Percentiles rank a stretch among this genome's conserved stretches.
phyloP scores from a whole-genome alignment of 2,113 vertebrate genomes.

The Malurus elegans region DNA sequence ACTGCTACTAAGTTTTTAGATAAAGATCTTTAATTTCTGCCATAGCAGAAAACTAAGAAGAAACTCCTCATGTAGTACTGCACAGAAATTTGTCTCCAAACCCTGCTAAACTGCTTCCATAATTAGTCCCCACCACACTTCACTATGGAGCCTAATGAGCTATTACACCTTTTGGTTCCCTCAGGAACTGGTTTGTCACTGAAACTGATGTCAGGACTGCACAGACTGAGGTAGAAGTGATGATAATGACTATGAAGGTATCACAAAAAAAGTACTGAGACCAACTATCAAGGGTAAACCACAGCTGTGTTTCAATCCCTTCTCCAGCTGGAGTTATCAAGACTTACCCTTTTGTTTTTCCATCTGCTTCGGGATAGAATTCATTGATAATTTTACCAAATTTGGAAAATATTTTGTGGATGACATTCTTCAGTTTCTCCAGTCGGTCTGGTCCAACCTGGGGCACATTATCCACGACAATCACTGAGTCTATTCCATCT shows the following conservation, averaged over 20 bases:
- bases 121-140: neutral
- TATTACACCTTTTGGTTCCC: neutral
- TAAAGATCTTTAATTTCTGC: neutral
- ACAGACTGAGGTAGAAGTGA: neutral
- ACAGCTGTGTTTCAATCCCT: neutral
- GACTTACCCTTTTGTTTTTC: constrained; percentile 91
- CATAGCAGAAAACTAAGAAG: neutral
- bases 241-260: neutral
- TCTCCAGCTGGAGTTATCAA: neutral
- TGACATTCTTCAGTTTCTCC: constrained; percentile 96
- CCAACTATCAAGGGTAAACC: neutral
- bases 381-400: constrained; percentile 97
- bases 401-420: constrained; percentile 98
- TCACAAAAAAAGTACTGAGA: neutral
- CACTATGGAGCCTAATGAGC: neutral
- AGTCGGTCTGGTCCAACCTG: constrained; percentile 93
- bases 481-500: constrained; percentile 94
- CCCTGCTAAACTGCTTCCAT: neutral
- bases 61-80: neutral
- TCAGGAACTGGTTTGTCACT: neutral
- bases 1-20: neutral
- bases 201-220: neutral
- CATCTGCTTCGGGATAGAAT: constrained; percentile 92
- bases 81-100: neutral
- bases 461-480: constrained; percentile 95